phyloP scores from a whole-genome alignment of 2,888 invertebrate genomes.

The Caenorhabditis uteleia region DNA sequence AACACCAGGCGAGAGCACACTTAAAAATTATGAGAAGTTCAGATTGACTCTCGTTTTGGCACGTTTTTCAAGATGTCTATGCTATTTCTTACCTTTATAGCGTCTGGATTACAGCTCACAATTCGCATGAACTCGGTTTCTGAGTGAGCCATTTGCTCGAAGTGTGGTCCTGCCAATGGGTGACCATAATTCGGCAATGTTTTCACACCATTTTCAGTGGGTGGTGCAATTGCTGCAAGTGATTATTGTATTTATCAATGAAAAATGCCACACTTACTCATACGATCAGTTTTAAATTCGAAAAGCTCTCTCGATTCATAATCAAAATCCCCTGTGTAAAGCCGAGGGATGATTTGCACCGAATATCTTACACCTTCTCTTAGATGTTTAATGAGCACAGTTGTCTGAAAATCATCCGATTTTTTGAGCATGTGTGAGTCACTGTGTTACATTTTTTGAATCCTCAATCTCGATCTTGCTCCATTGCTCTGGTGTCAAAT shows the following conservation, averaged over 20 bases:
- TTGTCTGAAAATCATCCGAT: slow-evolving; percentile 39
- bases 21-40: slow-evolving; percentile 20
- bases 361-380: slow-evolving; percentile 55
- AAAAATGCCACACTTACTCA: slow-evolving; percentile 17
- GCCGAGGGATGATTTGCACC: slow-evolving; percentile 60
- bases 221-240: not conserved
- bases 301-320: slow-evolving; percentile 53
- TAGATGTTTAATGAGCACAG: slow-evolving; percentile 49
- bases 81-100: slow-evolving; percentile 56
- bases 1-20: slow-evolving; percentile 3
- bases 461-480: slow-evolving; percentile 48
- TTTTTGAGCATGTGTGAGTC: not conserved
- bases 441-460: slow-evolving; percentile 43
- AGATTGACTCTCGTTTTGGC: not conserved
- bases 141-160: slow-evolving; percentile 41
- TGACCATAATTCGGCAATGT: slow-evolving; percentile 11
- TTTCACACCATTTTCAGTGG: not conserved
- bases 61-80: not conserved
- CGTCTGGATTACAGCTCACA: slow-evolving; percentile 58
- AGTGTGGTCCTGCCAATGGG: slow-evolving; percentile 19
- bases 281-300: slow-evolving; percentile 56
- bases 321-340: slow-evolving; percentile 56
- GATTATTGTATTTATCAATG: not conserved
- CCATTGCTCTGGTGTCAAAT: slow-evolving; percentile 55
- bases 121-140: slow-evolving; percentile 52